Conservation (phyloP, 2,113 vertebrate genomes). For the Hassar affinis region DNA sequence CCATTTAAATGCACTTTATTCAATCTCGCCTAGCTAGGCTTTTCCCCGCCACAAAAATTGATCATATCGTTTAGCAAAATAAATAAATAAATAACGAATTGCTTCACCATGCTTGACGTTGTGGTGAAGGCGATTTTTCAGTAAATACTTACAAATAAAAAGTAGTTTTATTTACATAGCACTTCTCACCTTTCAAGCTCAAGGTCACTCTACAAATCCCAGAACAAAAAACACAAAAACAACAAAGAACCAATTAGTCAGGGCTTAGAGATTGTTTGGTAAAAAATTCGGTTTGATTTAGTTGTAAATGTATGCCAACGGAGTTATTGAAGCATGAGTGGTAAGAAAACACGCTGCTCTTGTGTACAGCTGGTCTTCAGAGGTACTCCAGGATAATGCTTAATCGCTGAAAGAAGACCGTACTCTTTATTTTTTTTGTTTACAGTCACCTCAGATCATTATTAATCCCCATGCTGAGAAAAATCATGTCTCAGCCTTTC, state of each 20-base stretch:
- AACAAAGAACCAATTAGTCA: constrained; percentile 1
- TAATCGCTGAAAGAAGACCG: background rate
- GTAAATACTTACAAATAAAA: background rate
- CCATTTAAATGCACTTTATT: background rate
- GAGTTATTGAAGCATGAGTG: background rate
- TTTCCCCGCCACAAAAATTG: background rate
- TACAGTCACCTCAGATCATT: constrained; percentile 12
- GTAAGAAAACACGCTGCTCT: background rate
- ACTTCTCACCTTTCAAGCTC: background rate
- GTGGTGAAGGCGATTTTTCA: constrained; percentile 11
- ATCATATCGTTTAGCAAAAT: constrained; percentile 4
- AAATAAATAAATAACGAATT: background rate
- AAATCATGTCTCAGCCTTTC: constrained; percentile 5
- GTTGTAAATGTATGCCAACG: background rate
- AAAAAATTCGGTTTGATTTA: background rate
- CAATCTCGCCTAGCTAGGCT: background rate
- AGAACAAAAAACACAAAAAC: background rate
- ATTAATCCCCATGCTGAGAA: constrained; percentile 14
- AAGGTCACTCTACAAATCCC: background rate
- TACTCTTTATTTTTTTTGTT: background rate
- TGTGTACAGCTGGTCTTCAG: background rate
- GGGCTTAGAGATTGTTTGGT: background rate
- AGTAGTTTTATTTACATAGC: background rate
- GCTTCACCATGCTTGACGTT: background rate
- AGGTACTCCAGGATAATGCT: background rate